phyloP scores from a whole-genome alignment of 2,113 vertebrate genomes.

The Muntiacus reevesi region DNA sequence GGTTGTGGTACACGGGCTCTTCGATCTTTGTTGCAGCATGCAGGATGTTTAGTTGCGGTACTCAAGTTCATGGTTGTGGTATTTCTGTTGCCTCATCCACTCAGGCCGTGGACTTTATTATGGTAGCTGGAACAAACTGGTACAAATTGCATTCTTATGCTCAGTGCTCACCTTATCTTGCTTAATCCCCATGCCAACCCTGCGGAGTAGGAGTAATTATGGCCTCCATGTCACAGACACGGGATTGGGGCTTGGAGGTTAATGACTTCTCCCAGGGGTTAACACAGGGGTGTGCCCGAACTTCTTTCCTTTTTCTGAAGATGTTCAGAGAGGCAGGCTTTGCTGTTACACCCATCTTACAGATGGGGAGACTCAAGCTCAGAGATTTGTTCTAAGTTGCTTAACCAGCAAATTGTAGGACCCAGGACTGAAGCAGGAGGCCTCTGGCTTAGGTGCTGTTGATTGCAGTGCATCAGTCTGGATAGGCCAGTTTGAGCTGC shows the following conservation, averaged over 20 bases:
- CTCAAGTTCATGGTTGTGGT: background rate
- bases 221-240: background rate
- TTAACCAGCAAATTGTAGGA: background rate
- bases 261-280: background rate
- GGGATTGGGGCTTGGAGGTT: background rate
- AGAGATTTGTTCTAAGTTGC: background rate
- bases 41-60: background rate
- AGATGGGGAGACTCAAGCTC: background rate
- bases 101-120: background rate
- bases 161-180: background rate
- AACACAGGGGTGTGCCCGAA: background rate
- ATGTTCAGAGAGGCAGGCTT: background rate
- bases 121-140: background rate
- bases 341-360: background rate
- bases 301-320: background rate
- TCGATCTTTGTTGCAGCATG: background rate
- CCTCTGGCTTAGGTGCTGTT: background rate
- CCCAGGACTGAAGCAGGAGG: background rate
- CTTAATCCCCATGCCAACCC: background rate
- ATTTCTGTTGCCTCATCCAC: background rate
- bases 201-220: background rate
- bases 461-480: background rate
- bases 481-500: background rate
- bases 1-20: background rate
- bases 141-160: background rate